Percentiles rank a stretch among this genome's conserved stretches.
Conservation (phyloP, 2,113 vertebrate genomes). For the Hyperopisus bebe region DNA sequence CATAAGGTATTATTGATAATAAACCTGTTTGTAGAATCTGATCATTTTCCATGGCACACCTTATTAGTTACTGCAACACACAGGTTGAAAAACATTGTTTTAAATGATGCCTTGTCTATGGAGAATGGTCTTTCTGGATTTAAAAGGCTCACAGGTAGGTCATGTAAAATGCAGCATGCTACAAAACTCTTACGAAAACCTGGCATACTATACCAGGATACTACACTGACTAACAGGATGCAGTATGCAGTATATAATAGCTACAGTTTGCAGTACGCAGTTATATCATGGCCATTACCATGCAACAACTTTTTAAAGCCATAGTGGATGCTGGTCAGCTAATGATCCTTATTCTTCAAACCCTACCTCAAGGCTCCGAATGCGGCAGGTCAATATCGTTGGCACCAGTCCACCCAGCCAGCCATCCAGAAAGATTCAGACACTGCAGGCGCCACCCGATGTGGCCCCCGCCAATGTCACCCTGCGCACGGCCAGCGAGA, state of each 20-base stretch:
- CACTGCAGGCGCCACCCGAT: conserved; percentile 86
- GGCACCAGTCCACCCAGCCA: conserved; percentile 89
- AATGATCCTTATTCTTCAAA: background rate
- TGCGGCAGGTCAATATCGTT: conserved; percentile 94
- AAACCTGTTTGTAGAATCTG: background rate
- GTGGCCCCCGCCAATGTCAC: conserved; percentile 81
- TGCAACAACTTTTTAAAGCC: background rate
- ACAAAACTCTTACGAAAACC: background rate
- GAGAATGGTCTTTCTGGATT: background rate
- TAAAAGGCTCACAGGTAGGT: background rate
- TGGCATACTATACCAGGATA: background rate
- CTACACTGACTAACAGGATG: background rate
- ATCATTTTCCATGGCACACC: background rate
- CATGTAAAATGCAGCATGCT: background rate
- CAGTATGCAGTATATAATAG: background rate
- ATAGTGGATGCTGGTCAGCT: background rate
- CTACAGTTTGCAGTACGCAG: background rate
- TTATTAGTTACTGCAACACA: background rate
- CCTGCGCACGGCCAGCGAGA: conserved; percentile 89
- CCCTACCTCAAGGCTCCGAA: conserved; percentile 72
- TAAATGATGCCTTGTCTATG: background rate
- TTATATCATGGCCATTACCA: background rate
- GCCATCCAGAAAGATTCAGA: conserved; percentile 90
- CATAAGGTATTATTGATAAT: background rate
- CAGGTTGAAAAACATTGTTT: background rate